A percentile compares a stretch with the other conserved stretches of the same genome.
These are phyloP conservation scores for Eupsilia transversa DNA, from an alignment of 2,888 invertebrate genomes.

Conservation along the genomic window DNA sequence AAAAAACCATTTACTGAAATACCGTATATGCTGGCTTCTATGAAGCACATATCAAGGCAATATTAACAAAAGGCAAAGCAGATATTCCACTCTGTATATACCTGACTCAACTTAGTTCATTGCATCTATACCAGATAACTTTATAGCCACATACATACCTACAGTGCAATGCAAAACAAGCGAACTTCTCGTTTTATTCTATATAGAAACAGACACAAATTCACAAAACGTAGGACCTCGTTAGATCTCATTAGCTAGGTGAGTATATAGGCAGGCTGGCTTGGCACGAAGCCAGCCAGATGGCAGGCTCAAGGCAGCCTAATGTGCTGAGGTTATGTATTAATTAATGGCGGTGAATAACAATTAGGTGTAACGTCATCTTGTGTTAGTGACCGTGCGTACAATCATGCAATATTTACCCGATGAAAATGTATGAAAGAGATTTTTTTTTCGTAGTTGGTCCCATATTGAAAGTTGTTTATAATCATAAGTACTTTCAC, in stretches of 20 bases:
- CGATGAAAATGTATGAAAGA: too few species aligned
- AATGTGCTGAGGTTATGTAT: slow-evolving; percentile 50
- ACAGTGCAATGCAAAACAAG: slow-evolving; percentile 11
- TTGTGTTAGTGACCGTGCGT: slow-evolving; percentile 13
- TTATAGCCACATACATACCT: background rate
- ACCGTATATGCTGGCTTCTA: too few species aligned
- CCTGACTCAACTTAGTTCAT: background rate
- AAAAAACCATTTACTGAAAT: too few species aligned
- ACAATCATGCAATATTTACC: too few species aligned
- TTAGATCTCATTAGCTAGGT: slow-evolving; percentile 27
- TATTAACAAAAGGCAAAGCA: background rate
- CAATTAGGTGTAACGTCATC: slow-evolving; percentile 45
- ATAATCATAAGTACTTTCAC: too few species aligned
- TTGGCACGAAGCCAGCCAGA: slow-evolving; percentile 56
- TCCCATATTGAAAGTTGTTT: too few species aligned
- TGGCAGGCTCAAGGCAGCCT: slow-evolving; percentile 45
- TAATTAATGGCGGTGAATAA: slow-evolving; percentile 51
- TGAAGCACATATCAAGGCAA: too few species aligned
- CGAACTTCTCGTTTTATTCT: background rate
- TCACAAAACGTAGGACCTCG: slow-evolving; percentile 18
- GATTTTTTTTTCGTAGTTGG: too few species aligned
- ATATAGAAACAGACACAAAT: slow-evolving; percentile 20
- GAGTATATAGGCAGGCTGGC: slow-evolving; percentile 31
- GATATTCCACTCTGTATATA: background rate
- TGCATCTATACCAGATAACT: background rate